Base-by-base conservation (phyloP, 2,888 invertebrate genomes). In the Boloria selene region DNA sequence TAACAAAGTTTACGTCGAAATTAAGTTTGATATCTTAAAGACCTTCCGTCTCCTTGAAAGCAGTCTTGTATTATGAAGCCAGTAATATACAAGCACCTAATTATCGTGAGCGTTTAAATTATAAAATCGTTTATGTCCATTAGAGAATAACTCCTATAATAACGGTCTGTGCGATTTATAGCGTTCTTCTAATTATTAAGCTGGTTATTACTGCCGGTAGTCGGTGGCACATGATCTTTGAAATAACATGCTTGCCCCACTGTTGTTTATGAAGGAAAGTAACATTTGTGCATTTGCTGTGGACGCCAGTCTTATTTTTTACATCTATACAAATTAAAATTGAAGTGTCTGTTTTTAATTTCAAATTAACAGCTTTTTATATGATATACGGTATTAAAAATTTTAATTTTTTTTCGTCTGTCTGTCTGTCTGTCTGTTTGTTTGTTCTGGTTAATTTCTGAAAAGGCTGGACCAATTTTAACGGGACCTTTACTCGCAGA, bases 101-200 rank as follows among this genome's bases (percentile, higher is more conserved):
- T 65, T 65, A 65, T 65, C 61, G 26, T 65, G 53, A 31, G 26
- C 49, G 61, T 52, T 59, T 61, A 61, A 68, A 68, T 65, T 68
- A 49, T 68, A 55, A 65, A 67, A 68, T 68, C 65, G 65, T 62
- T 68, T 62, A 68, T 50, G 61, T 62, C 59, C 47, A 68, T 68
- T 68, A 68, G 68, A 47, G 58, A 65, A 61, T 65, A 68, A 65
- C 61, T 65, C 49, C 58, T 62, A 61, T 54, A 56, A 54, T 68
- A 68, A 68, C 68, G 65, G 68, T 61, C 17, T 49, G 44, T 58
- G 59, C 61, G 53, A 68, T 68, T 68, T 68, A 68, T 62, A 61
- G 65, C 42, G 61, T 59, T 59, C 42, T 49, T 49, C 50, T 68
- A 68, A 64, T 68, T 64, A 68, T 60, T 68, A 26, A 68, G 51